A percentile compares a stretch with the other conserved stretches of the same genome.
Conservation (phyloP, 2,797 vertebrate genomes). For the Ispidina picta region DNA sequence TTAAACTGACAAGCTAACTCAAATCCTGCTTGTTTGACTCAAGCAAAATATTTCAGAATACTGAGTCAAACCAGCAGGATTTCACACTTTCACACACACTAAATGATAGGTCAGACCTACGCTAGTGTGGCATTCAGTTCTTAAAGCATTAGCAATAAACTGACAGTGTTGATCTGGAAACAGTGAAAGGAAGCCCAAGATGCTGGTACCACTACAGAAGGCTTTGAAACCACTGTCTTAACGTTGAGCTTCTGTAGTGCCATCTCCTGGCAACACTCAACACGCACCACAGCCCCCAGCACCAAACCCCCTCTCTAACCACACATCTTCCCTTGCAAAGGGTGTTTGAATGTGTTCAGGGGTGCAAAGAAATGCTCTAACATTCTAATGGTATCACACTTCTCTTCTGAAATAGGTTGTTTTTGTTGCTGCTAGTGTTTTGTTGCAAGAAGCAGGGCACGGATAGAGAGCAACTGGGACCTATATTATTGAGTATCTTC, state of each 20-base stretch:
- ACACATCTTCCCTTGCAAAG: rapidly evolving
- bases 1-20: not conserved
- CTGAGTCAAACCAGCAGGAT: not conserved
- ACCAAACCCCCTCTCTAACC: not conserved
- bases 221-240: not conserved
- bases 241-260: not conserved
- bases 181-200: not conserved
- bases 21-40: not conserved
- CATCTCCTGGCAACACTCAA: not conserved
- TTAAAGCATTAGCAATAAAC: not conserved
- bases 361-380: not conserved
- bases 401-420: not conserved
- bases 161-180: not conserved
- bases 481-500: no score
- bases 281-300: not conserved
- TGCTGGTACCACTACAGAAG: not conserved
- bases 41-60: no score
- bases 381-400: not conserved
- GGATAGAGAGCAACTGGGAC: not conserved
- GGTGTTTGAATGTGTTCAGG: not conserved
- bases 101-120: not conserved
- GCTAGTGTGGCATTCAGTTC: not conserved
- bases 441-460: not conserved
- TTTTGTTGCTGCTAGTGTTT: not conserved
- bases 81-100: not conserved